Base-by-base conservation (phyloP, 23 tunicate species). In the Trididemnum clinides region DNA sequence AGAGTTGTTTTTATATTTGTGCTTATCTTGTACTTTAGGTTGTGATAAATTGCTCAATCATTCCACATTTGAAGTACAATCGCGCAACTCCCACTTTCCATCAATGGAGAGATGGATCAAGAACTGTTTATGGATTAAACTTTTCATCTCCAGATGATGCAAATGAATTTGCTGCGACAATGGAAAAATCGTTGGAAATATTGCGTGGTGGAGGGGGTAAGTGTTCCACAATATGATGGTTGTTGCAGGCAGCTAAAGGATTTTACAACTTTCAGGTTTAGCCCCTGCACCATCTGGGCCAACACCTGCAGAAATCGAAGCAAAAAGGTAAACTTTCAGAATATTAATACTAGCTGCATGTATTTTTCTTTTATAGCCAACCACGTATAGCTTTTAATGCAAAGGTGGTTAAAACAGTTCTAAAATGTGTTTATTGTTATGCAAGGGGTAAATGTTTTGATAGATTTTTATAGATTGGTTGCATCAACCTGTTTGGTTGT, bases 21-120 rank as follows among this genome's bases (percentile, higher is more conserved):
- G 15, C 10, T 10, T 21, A 62, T 5, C 70, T 62, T 10, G 5
- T n/a, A 59, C 63, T 37, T 58, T 10, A 22, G 98, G 98, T 94
- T n/a, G 98, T 94, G 1, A 90, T 97, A 10, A 97, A 97, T 39
- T 97, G 99, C 36, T 70, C 90, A 18, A 85, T 97, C 5, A 50
- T 85, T 18, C 82, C 86, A 27, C 87, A 77, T 28, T 74, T 97
- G 51, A 89, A 92, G 73, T 97, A 97, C 86, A 97, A 97, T 50
- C 73, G 79, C 23, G 99, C 99, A 23, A 92, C 99, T 1, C 62
- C 88, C 29, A 90, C 94, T 5, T 97, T 97, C 62, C 99, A 97
- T 57, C 99, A 97, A 70, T 97, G 99, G 99, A 64, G 99, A 28
- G 99, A 88, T 74, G 90, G 86, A 21, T 70, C 59, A 20, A 34